Evolutionary conservation across 2,888 invertebrate species (phyloP).

Genomic region (Allacma fusca): DNA sequence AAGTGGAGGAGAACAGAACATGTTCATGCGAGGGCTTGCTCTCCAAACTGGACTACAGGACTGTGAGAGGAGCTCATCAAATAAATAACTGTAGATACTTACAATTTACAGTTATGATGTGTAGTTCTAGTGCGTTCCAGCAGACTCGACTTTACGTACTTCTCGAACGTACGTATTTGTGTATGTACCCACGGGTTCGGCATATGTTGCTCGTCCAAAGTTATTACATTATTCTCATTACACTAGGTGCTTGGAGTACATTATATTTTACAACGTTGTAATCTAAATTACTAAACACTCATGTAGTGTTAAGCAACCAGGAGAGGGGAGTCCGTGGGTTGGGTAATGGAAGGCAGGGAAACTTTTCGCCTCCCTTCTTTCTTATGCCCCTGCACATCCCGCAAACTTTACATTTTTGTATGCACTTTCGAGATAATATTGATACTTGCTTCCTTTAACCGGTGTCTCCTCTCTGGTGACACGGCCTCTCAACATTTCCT

Average conservation of each 20-base stretch:
- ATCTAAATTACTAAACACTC: constrained; percentile 41
- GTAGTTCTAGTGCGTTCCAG: background rate
- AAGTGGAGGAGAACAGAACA: background rate
- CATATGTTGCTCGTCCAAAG: background rate
- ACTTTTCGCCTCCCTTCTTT: background rate
- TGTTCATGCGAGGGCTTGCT: too few relatives aligned
- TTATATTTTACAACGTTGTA: constrained; percentile 35
- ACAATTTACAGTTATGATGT: constrained; percentile 7
- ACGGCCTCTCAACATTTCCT: too few relatives aligned
- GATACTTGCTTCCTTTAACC: background rate
- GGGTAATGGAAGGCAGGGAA: background rate
- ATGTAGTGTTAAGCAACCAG: constrained; percentile 2
- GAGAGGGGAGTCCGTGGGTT: background rate
- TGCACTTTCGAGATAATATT: constrained; percentile 4
- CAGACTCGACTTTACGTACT: too few relatives aligned
- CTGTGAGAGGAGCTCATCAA: background rate
- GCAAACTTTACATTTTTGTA: constrained; percentile 17
- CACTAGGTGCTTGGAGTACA: constrained; percentile 11
- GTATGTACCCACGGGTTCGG: background rate
- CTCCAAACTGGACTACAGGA: background rate
- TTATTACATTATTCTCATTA: constrained; percentile 21
- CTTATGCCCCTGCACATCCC: background rate
- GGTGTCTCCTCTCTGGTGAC: background rate
- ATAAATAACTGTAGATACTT: constrained; percentile 25
- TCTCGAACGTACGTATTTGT: too few relatives aligned